Base-by-base conservation (phyloP, 2,113 vertebrate genomes). In the Vanacampus margaritifer region DNA sequence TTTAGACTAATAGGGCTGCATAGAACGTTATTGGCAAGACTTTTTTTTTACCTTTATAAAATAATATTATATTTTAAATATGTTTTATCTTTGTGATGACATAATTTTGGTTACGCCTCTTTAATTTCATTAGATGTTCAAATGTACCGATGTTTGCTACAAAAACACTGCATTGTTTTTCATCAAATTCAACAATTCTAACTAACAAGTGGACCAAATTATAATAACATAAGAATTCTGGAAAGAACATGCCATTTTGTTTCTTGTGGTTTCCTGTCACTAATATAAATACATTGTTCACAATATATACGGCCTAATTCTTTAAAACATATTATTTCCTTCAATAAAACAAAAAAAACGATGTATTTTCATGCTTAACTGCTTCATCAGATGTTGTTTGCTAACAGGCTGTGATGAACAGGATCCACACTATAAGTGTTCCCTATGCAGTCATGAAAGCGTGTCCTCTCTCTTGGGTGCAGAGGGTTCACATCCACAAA, bases 391-490 rank as follows among this genome's bases (percentile, higher is more conserved):
- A 28, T 62, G 74, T 17, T 80, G n/a, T 75, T 70, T 57, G 35
- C 79, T 90, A 74, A 37, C 90, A 99, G 97, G 95, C 94, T 85
- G 93, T 99, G 36, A 98, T 99, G 94, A 99, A 98, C 90, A 94
- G 97, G 69, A 94, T 97, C 84, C 96, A 99, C 76, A 96, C 95
- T 0, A 84, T 99, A 80, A 97, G 96, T 0, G 96, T 99, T 62
- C 97, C 97, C 35, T 99, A 99, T 41, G 95, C 96, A 0, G 96
- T 98, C 51, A 99, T 99, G 97, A 99, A 99, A 85, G 96, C 95
- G 5, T 98, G 96, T 72, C 96, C 97, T 0, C 93, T 98, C 43
- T 98, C 96, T 0, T 99, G 97, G 97, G 96, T 98, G 35, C 97
- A 98, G 78, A 92, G 96, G 74, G 96, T 98, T 64, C 93, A 98